These are phyloP conservation scores for Caenorhabditis japonica DNA, from an alignment of 2,888 invertebrate species.

Conservation along the genomic window DNA sequence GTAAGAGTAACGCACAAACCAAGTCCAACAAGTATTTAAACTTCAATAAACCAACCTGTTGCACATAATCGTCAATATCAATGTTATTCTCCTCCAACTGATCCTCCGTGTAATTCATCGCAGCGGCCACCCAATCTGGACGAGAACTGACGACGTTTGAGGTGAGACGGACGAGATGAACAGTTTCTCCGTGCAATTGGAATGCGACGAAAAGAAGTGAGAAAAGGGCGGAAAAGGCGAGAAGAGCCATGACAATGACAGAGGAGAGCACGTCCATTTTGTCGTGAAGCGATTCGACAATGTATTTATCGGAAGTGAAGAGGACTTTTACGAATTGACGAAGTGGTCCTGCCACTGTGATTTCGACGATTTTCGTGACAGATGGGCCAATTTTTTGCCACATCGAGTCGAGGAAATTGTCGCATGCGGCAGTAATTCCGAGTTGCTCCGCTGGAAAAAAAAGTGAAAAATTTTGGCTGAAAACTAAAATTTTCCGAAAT, in stretches of 20 bases:
- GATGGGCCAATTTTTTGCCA: conserved; percentile 57
- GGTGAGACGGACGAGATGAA: conserved; percentile 68
- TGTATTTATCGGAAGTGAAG: conserved; percentile 64
- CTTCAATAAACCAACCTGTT: conserved; percentile 71
- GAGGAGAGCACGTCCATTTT: conserved; percentile 75
- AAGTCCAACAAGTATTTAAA: too few species aligned
- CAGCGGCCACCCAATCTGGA: conserved; percentile 74
- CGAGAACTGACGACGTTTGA: conserved; percentile 70
- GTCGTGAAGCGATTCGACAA: conserved; percentile 57
- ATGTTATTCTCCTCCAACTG: conserved; percentile 73
- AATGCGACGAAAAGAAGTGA: conserved; percentile 70
- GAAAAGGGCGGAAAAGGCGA: conserved; percentile 69
- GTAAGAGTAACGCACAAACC: too few species aligned
- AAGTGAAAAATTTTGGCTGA: too few species aligned
- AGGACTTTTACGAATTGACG: conserved; percentile 74
- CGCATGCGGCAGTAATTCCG: conserved; percentile 60
- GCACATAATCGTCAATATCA: conserved; percentile 75
- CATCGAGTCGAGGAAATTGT: conserved; percentile 35
- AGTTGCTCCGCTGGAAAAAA: conserved; percentile 61
- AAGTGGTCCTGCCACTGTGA: conserved; percentile 75
- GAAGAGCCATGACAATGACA: conserved; percentile 72
- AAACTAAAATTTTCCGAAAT: too few species aligned
- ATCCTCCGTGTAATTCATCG: conserved; percentile 75
- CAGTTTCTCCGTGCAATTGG: conserved; percentile 73
- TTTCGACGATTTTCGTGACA: conserved; percentile 66